Conservation (phyloP, 2,797 vertebrate genomes). For the Sorex maritimensis region DNA sequence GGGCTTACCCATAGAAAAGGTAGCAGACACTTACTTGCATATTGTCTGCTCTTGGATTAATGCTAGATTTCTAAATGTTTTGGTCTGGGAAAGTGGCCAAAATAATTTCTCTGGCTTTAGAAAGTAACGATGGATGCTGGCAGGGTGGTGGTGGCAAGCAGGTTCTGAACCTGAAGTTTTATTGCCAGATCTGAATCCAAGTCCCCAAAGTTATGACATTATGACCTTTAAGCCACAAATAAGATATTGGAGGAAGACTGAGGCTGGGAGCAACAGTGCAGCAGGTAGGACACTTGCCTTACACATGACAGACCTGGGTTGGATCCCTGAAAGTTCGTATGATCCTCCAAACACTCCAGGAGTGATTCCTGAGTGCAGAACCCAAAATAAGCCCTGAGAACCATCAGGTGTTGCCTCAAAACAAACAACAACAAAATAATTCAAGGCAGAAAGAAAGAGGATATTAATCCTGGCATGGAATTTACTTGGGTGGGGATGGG, state of each 20-base stretch:
- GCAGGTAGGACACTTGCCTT: no score
- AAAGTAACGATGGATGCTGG: neutral
- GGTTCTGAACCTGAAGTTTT: neutral
- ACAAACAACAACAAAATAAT: no score
- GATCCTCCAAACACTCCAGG: no score
- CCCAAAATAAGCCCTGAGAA: no score
- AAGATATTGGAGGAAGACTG: neutral
- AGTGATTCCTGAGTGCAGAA: no score
- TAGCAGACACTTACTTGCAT: neutral
- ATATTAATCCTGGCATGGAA: neutral
- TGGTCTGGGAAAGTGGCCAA: neutral
- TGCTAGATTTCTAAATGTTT: neutral
- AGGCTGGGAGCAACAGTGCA: no score
- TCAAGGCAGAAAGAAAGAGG: no score
- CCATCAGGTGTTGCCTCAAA: no score
- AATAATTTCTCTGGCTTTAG: slow-evolving; percentile 32
- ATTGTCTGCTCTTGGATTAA: slow-evolving; percentile 16
- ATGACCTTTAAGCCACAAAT: slow-evolving; percentile 7
- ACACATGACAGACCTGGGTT: no score
- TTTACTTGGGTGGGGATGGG: neutral
- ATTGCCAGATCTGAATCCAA: neutral
- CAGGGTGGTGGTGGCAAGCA: neutral
- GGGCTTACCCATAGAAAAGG: neutral
- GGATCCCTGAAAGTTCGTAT: no score
- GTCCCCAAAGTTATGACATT: neutral